Evolutionary conservation across 2,888 invertebrate species (phyloP).

Genomic region (Parnassius glacialis): DNA sequence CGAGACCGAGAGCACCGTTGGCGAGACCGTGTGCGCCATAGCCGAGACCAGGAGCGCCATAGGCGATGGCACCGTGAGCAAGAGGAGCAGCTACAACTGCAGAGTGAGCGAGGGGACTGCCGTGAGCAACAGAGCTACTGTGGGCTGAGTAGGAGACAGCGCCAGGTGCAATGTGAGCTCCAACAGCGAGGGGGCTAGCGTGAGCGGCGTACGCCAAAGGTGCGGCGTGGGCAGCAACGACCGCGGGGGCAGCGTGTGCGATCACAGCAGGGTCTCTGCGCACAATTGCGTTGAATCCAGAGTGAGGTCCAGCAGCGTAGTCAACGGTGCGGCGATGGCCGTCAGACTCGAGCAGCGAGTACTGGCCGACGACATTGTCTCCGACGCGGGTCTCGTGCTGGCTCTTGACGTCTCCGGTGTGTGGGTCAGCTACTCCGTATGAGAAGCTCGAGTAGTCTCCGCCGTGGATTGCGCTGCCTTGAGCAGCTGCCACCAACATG

Average conservation of each 20-base stretch:
- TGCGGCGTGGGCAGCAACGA: constrained; percentile 35
- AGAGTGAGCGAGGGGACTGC: constrained; percentile 38
- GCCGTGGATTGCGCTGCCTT: constrained; percentile 52
- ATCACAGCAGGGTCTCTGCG: constrained; percentile 71
- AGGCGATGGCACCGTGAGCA: constrained; percentile 34
- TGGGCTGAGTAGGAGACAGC: background rate
- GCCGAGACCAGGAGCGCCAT: constrained; percentile 34
- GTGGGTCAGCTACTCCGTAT: constrained; percentile 78
- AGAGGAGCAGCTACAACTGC: constrained; percentile 44
- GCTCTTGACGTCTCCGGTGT: constrained; percentile 79
- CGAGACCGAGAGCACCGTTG: constrained; percentile 35
- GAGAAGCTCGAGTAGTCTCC: constrained; percentile 68
- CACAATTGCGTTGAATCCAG: constrained; percentile 80
- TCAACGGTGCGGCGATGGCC: constrained; percentile 78
- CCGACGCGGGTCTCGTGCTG: constrained; percentile 75
- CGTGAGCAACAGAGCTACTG: background rate
- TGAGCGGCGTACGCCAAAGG: constrained; percentile 41
- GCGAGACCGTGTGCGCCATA: constrained; percentile 29
- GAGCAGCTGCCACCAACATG: constrained; percentile 52
- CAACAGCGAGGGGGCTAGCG: constrained; percentile 36
- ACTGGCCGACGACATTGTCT: constrained; percentile 76
- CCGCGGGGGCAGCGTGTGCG: background rate
- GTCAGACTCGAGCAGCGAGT: constrained; percentile 77
- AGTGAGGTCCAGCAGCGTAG: constrained; percentile 74
- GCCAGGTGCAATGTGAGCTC: background rate